Percentiles rank a stretch among this genome's conserved stretches.
These are phyloP conservation scores for Peromyscus polionotus DNA, from an alignment of 2,113 vertebrate genomes.

Conservation along the genomic window DNA sequence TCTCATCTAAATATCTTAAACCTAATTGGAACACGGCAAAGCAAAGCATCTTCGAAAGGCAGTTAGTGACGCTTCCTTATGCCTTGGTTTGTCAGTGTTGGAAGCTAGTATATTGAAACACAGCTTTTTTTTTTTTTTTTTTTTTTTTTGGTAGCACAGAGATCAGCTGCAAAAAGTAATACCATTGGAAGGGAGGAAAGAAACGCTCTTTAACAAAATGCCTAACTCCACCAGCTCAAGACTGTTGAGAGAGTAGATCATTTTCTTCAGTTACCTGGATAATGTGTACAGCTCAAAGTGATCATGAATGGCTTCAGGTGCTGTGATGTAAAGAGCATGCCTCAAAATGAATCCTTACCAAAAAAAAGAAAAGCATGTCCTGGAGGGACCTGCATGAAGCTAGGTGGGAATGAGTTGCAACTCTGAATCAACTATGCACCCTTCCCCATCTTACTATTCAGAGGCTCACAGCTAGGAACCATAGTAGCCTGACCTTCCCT, in stretches of 20 bases:
- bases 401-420: background rate
- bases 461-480: background rate
- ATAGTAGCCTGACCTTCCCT: background rate
- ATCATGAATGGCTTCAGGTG: background rate
- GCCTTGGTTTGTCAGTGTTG: slow-evolving; percentile 66
- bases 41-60: slow-evolving; percentile 64
- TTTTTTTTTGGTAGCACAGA: background rate
- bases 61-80: slow-evolving; percentile 31
- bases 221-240: slow-evolving; percentile 7
- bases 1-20: slow-evolving; percentile 80
- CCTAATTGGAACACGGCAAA: slow-evolving; percentile 77
- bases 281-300: background rate
- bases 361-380: background rate
- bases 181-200: background rate
- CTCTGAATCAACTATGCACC: background rate
- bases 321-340: background rate
- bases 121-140: background rate
- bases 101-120: slow-evolving; percentile 47
- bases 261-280: background rate
- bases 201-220: slow-evolving; percentile 22
- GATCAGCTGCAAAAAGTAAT: slow-evolving; percentile 1
- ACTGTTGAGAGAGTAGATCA: background rate
- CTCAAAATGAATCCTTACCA: background rate
- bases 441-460: background rate
- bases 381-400: too few relatives aligned